A percentile compares a stretch with the other conserved stretches of the same genome.
phyloP scores from a whole-genome alignment of 2,113 vertebrate genomes.

The Silurus meridionalis region DNA sequence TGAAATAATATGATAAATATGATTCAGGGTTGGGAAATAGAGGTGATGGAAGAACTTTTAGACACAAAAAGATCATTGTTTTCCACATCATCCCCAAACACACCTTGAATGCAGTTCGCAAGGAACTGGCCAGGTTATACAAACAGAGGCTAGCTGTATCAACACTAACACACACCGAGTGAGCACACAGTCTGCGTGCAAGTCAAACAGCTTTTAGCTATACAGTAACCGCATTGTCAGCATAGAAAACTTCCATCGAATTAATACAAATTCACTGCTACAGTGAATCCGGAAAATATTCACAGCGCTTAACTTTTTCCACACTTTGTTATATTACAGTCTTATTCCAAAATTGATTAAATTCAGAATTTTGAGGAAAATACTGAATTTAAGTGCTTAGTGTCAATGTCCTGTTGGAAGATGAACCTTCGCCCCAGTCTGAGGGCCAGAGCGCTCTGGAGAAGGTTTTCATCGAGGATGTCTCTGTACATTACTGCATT shows the following conservation, averaged over 20 bases:
- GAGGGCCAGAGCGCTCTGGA: too few relatives aligned
- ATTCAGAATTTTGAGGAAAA: too few relatives aligned
- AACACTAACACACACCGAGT: constrained; percentile 28
- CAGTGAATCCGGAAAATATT: too few relatives aligned
- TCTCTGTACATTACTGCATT: too few relatives aligned
- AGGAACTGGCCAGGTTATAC: constrained; percentile 7
- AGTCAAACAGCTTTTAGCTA: constrained; percentile 52
- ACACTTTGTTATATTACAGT: too few relatives aligned
- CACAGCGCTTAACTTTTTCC: too few relatives aligned
- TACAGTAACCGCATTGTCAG: constrained; percentile 26
- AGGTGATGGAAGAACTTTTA: not conserved
- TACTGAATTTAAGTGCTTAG: too few relatives aligned
- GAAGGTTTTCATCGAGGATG: too few relatives aligned
- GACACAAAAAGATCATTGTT: not conserved
- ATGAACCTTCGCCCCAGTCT: too few relatives aligned
- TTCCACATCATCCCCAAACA: not conserved
- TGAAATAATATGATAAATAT: not conserved
- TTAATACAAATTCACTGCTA: too few relatives aligned
- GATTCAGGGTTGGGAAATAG: not conserved
- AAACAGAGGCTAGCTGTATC: not conserved
- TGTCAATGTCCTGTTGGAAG: too few relatives aligned
- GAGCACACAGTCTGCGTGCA: constrained; percentile 49
- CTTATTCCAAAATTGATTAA: too few relatives aligned
- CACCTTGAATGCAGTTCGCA: not conserved
- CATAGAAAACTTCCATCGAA: not conserved